Base-by-base conservation (phyloP, 2,797 vertebrate genomes). In the Melanogrammus aeglefinus region DNA sequence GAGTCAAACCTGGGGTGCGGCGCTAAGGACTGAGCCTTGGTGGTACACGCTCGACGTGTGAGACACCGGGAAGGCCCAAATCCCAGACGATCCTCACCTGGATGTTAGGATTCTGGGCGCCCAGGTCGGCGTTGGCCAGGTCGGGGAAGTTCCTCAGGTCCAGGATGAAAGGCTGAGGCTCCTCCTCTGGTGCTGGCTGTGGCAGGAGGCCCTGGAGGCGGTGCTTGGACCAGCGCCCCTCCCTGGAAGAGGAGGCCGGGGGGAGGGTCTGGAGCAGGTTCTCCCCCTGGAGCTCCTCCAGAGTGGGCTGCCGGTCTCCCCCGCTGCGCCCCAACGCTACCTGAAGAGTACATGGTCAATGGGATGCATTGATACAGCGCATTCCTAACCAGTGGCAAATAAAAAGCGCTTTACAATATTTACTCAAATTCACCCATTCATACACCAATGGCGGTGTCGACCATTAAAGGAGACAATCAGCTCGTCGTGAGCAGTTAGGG, bases 71-170 rank as follows among this genome's bases (percentile, higher is more conserved):
- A 33, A 33, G 66, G 35, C 35, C 35, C 35, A 36, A 5, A 72
- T 72, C 70, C 18, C 18, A 57, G 51, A n/a, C 33, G 70, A 71
- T n/a, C 1, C 83, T 78, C 7, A 97, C 96, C 94, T 97, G 96
- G 82, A 97, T 97, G 74, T 96, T 96, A 21, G 96, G 96, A 82
- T 96, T 97, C 72, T 94, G 94, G 1, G 95, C 92, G 0, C 91
- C 94, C 80, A 96, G 87, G 80, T 96, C 93, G 31, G 95, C 90
- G 1, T 94, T 94, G 73, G 94, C 94, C 85, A 96, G 90, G 33
- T 94, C 95, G 0, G 94, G 95, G 63, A 97, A 92, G 84, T 95
- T 96, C 91, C 95, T 94, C 75, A 96, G 90, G 85, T 96, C 95
- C 86, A 96, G 84, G 78, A 95, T 77, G 31, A 96, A 95, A 0